phyloP scores from a whole-genome alignment of 2,888 invertebrate species.

The Horisme vitalbata region DNA sequence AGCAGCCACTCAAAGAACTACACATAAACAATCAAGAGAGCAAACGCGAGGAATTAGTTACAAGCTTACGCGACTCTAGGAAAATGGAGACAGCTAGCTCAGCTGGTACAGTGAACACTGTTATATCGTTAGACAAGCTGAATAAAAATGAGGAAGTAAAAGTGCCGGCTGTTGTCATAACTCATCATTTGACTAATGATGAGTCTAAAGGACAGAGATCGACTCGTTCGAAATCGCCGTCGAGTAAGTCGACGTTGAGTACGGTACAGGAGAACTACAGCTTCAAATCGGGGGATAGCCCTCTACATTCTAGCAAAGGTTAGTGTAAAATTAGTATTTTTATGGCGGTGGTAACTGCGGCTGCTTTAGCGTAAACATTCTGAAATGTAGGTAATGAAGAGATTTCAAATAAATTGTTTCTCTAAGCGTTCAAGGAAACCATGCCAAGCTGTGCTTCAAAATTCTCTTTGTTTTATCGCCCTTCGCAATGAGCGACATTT shows the following conservation, averaged over 20 bases:
- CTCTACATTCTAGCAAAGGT: constrained; percentile 57
- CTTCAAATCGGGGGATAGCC: constrained; percentile 64
- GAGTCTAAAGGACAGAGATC: constrained; percentile 34
- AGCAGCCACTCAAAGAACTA: constrained; percentile 58
- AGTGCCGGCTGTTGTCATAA: constrained; percentile 50
- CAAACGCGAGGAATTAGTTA: constrained; percentile 45
- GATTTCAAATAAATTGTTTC: too few species aligned
- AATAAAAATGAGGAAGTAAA: constrained; percentile 41
- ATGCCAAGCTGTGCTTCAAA: too few species aligned
- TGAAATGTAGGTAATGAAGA: too few species aligned
- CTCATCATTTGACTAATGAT: constrained; percentile 36
- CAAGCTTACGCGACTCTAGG: constrained; percentile 55
- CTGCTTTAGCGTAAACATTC: too few species aligned
- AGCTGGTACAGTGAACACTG: constrained; percentile 59
- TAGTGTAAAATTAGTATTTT: too few species aligned
- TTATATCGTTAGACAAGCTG: constrained; percentile 53
- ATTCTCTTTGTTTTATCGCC: too few species aligned
- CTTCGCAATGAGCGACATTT: too few species aligned
- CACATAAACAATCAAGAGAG: constrained; percentile 55
- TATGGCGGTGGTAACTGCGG: too few species aligned
- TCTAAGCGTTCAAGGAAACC: too few species aligned
- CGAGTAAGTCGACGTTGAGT: constrained; percentile 64
- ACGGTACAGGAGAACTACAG: constrained; percentile 68
- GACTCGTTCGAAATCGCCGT: constrained; percentile 61
- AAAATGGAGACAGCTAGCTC: constrained; percentile 59